Evolutionary conservation across 2,113 vertebrate genomes (phyloP).

Genomic region (Peucedramus taeniatus): DNA sequence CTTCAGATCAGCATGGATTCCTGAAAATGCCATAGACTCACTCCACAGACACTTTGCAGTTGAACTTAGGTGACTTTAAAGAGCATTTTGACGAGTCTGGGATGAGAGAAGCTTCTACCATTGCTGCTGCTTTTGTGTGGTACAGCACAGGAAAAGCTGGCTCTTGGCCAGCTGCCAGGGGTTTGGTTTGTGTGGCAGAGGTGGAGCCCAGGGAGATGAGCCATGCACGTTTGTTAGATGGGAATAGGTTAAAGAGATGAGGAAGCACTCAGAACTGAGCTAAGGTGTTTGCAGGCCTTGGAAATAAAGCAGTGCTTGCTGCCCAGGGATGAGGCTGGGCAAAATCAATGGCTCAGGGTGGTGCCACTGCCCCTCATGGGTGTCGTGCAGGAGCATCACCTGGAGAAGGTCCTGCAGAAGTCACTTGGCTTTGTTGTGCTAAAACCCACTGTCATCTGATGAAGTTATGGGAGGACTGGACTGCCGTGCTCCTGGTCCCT

Average conservation of each 20-base stretch:
- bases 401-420: not conserved
- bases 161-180: not conserved
- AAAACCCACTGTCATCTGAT: not conserved
- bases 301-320: not conserved
- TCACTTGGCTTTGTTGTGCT: not conserved
- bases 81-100: not conserved
- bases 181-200: not conserved
- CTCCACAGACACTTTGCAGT: not conserved
- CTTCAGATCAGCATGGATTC: not conserved
- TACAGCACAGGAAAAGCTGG: not conserved
- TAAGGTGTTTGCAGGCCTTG: not conserved
- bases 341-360: not conserved
- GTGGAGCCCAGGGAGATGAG: not conserved
- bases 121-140: not conserved
- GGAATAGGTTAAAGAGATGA: not conserved
- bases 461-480: not conserved
- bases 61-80: not conserved
- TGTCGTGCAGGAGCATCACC: fast-evolving
- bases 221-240: not conserved
- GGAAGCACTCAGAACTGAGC: not conserved
- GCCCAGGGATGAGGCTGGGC: not conserved
- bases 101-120: not conserved
- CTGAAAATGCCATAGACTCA: not conserved
- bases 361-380: not conserved
- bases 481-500: not conserved